A percentile compares a stretch with the other conserved stretches of the same genome.
These are phyloP conservation scores for Actenoides hombroni DNA, from an alignment of 2,113 vertebrate species.

Conservation along the genomic window DNA sequence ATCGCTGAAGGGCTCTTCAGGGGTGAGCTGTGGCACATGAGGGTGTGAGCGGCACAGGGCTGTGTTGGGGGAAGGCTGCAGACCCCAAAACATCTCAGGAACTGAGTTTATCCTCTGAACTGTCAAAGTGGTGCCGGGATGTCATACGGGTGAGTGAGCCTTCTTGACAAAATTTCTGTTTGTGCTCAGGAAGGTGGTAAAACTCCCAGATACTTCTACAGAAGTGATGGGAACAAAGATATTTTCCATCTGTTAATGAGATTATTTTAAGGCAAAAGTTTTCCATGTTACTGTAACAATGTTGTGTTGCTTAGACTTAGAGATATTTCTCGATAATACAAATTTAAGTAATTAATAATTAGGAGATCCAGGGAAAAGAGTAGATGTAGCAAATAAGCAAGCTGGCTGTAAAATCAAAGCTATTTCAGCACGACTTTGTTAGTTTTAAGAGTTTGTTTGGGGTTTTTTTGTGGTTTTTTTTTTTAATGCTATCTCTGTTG, in stretches of 20 bases:
- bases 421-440: background rate
- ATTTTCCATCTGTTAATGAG: background rate
- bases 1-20: background rate
- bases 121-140: accelerated
- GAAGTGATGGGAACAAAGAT: background rate
- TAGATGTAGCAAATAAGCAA: background rate
- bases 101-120: background rate
- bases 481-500: background rate
- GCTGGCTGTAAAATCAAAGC: background rate
- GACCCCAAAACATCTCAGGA: background rate
- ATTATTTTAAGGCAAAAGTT: background rate
- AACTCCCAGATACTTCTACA: background rate
- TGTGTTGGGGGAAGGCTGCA: background rate
- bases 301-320: background rate
- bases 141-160: background rate
- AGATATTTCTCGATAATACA: background rate
- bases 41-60: accelerated
- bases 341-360: background rate
- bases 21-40: background rate
- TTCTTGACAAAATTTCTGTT: background rate
- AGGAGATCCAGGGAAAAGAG: background rate
- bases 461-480: background rate
- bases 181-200: background rate
- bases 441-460: background rate
- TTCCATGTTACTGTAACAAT: background rate